Evolutionary conservation across 2,113 vertebrate genomes (phyloP).

Genomic region (Monopterus albus): DNA sequence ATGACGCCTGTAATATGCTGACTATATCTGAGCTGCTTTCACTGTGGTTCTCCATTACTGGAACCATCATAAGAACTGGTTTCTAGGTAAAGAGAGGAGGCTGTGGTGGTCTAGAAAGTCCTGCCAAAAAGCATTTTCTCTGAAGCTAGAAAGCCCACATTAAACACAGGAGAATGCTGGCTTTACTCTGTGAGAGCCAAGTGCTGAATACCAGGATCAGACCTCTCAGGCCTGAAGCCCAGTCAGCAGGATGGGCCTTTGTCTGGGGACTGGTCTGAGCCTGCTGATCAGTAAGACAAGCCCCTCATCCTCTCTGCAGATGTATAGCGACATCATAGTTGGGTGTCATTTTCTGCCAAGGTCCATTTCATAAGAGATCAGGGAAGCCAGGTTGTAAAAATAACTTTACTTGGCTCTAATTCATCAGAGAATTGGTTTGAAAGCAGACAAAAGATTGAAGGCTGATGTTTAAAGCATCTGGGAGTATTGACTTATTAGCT

Average conservation of each 20-base stretch:
- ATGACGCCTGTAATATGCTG: neutral
- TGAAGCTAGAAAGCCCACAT: slow-evolving; percentile 38
- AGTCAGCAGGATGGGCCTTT: slow-evolving; percentile 61
- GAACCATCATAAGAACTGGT: slow-evolving; percentile 18
- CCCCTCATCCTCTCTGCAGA: neutral
- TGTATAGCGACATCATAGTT: no score
- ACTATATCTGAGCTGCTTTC: slow-evolving; percentile 15
- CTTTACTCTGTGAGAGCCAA: slow-evolving; percentile 49
- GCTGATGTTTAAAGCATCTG: no score
- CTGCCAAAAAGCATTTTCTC: slow-evolving; percentile 56
- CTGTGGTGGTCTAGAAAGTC: slow-evolving; percentile 28
- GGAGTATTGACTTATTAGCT: no score
- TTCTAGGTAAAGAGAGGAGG: slow-evolving; percentile 33
- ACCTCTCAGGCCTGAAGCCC: slow-evolving; percentile 44
- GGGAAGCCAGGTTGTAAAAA: no score
- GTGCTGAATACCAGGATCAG: slow-evolving; percentile 58
- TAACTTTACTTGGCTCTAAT: no score
- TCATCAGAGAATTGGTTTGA: no score
- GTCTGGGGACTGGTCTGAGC: slow-evolving; percentile 25
- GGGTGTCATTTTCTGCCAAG: no score
- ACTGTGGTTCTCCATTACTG: slow-evolving; percentile 38
- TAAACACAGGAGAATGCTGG: slow-evolving; percentile 48
- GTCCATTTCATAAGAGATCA: no score
- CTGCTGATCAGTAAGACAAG: slow-evolving; percentile 25
- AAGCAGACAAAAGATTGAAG: no score